These are phyloP conservation scores for Peromyscus attwateri DNA, from an alignment of 2,797 vertebrate genomes.

Conservation along the genomic window DNA sequence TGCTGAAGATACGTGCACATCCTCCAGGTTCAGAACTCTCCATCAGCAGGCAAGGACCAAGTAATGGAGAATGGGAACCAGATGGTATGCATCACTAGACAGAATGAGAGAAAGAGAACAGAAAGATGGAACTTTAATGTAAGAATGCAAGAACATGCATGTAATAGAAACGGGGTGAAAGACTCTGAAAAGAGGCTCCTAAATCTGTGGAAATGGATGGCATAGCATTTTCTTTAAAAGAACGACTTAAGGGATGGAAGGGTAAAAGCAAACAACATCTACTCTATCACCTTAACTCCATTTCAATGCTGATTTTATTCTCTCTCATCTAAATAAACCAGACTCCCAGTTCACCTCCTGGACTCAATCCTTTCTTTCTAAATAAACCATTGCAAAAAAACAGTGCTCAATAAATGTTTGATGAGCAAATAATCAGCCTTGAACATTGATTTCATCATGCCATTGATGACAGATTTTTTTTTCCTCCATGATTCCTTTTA, in stretches of 20 bases:
- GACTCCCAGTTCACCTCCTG: neutral
- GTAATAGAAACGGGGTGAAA: neutral
- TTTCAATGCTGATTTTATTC: neutral
- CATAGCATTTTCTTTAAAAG: neutral
- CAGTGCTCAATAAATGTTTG: conserved; percentile 65
- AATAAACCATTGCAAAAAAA: conserved; percentile 1
- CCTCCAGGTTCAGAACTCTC: neutral
- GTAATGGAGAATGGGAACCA: neutral
- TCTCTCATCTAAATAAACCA: neutral
- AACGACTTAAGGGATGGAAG: neutral
- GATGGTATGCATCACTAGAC: neutral
- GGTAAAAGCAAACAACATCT: neutral
- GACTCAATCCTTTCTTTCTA: conserved; percentile 20
- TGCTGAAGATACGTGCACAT: neutral
- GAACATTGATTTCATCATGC: conserved; percentile 49
- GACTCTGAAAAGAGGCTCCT: neutral
- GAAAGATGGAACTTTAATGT: neutral
- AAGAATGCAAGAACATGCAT: neutral
- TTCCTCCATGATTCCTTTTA: neutral
- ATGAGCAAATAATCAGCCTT: conserved; percentile 52
- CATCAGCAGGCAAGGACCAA: neutral
- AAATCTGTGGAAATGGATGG: neutral
- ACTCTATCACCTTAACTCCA: neutral
- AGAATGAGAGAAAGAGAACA: neutral
- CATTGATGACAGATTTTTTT: neutral